Evolutionary conservation across 1,140 invertebrate species (phyloP).

Genomic region (Drosophila pallidifrons): DNA sequence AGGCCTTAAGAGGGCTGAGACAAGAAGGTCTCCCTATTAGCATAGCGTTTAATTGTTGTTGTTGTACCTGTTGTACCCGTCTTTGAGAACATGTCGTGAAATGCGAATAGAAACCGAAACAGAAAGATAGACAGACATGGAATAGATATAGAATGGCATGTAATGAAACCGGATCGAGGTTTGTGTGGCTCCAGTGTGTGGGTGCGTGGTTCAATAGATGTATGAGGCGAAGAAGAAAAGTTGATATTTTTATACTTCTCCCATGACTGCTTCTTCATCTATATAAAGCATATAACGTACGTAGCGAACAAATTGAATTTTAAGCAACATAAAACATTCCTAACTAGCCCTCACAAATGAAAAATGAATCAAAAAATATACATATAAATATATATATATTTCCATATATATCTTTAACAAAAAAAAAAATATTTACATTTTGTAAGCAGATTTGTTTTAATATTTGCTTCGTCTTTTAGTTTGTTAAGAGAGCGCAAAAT

Average conservation of each 20-base stretch:
- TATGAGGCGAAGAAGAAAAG: conserved; percentile 34
- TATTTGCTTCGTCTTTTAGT: conserved; percentile 56
- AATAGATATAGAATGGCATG: conserved; percentile 34
- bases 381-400: conserved; percentile 41
- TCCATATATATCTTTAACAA: conserved; percentile 30
- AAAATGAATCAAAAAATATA: conserved; percentile 72
- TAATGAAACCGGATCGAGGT: conserved; percentile 23
- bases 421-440: conserved; percentile 46
- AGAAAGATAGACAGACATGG: conserved; percentile 36
- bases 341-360: conserved; percentile 59
- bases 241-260: conserved; percentile 79
- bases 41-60: conserved; percentile 84
- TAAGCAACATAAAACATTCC: conserved; percentile 65
- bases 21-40: conserved; percentile 62
- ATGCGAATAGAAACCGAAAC: conserved; percentile 21
- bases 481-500: conserved; percentile 54
- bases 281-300: conserved; percentile 20
- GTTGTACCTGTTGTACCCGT: conserved; percentile 85
- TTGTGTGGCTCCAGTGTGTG: conserved; percentile 47
- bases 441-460: conserved; percentile 56
- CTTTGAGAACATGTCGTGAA: conserved; percentile 59
- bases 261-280: conserved; percentile 59
- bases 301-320: conserved; percentile 30
- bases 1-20: conserved; percentile 19
- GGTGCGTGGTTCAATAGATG: conserved; percentile 26